These are phyloP conservation scores for Drosophila subobscura DNA, from an alignment of 1,140 invertebrate species.

Conservation along the genomic window DNA sequence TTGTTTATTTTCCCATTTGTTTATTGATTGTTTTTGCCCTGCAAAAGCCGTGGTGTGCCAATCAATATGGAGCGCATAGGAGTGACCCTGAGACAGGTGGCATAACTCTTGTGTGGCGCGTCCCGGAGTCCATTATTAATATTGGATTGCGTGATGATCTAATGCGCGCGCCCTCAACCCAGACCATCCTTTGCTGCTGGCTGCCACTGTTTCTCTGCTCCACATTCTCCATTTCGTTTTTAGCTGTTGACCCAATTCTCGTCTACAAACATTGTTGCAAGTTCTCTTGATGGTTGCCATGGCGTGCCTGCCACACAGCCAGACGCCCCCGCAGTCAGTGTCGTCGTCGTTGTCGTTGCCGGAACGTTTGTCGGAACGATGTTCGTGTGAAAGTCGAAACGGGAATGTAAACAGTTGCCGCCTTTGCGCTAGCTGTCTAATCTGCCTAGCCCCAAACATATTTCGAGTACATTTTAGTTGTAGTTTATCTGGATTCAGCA, in stretches of 20 bases:
- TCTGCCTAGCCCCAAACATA: not conserved
- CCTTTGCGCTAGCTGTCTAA: conserved; percentile 18
- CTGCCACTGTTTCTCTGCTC: conserved; percentile 24
- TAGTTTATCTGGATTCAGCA: not conserved
- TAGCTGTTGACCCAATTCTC: conserved; percentile 39
- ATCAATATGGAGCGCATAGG: conserved; percentile 63
- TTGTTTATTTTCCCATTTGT: conserved; percentile 34
- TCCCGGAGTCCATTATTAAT: conserved; percentile 48
- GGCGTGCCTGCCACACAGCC: no score
- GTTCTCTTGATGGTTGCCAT: conserved; percentile 8
- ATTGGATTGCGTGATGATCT: conserved; percentile 70
- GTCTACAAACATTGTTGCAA: conserved; percentile 28
- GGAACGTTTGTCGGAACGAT: no score
- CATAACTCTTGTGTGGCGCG: conserved; percentile 32
- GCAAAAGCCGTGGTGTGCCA: conserved; percentile 31
- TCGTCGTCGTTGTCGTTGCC: no score
- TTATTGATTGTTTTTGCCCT: conserved; percentile 55
- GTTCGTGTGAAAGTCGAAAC: conserved; percentile 41
- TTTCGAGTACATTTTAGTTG: not conserved
- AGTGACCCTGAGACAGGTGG: conserved; percentile 62
- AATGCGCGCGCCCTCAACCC: conserved; percentile 51
- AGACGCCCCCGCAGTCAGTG: no score
- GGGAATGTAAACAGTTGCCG: conserved; percentile 34
- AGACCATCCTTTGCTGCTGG: conserved; percentile 13
- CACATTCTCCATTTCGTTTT: conserved; percentile 18